Percentiles rank a stretch among this genome's conserved stretches.
Conservation (phyloP, 2,113 vertebrate genomes). For the Channa maculata region DNA sequence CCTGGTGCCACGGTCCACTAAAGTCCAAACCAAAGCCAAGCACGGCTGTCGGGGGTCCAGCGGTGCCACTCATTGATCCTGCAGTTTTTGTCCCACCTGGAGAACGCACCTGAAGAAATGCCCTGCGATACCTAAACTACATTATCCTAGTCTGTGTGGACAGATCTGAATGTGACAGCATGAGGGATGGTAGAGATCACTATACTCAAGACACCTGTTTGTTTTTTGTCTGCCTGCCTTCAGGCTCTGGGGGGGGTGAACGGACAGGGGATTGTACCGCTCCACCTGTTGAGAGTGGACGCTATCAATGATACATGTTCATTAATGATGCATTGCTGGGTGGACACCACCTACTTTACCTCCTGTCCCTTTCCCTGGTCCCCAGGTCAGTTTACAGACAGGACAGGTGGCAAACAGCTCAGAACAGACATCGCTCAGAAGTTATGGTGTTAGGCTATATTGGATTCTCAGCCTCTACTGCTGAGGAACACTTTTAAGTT, state of each 20-base stretch:
- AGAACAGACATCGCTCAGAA: neutral
- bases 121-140: neutral
- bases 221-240: neutral
- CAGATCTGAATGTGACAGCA: neutral
- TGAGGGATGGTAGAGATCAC: neutral
- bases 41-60: slow-evolving; percentile 23
- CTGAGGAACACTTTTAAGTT: too few relatives aligned
- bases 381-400: slow-evolving; percentile 69
- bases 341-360: slow-evolving; percentile 51
- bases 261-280: slow-evolving; percentile 18
- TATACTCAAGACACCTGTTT: neutral
- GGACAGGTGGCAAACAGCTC: slow-evolving; percentile 21
- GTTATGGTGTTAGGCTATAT: too few relatives aligned
- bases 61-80: slow-evolving; percentile 60
- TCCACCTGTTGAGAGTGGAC: slow-evolving; percentile 48
- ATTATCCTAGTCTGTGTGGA: neutral
- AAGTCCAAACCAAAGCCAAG: slow-evolving; percentile 52
- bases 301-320: slow-evolving; percentile 77
- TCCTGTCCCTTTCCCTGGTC: slow-evolving; percentile 42
- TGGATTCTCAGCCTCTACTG: too few relatives aligned
- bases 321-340: slow-evolving; percentile 78
- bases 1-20: slow-evolving; percentile 35
- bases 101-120: neutral
- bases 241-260: slow-evolving; percentile 15
- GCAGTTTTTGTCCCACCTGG: neutral